Base-by-base conservation (phyloP, 23 tunicate genomes). In the Phallusia fumigata region DNA sequence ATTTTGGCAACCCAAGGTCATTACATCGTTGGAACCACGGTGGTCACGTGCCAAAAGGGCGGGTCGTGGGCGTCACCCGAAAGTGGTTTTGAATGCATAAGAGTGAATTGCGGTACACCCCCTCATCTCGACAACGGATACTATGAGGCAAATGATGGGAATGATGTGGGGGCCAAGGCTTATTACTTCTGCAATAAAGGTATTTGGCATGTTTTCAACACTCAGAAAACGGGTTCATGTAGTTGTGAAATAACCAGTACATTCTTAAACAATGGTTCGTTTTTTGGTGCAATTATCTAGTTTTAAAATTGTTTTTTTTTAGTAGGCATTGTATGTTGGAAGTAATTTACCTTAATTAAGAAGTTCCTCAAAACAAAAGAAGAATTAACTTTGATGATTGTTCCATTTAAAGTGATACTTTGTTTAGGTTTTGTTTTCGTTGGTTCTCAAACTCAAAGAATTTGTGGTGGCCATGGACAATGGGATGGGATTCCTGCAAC, bases 161-260 rank as follows among this genome's bases (percentile, higher is more conserved):
- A 31, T 13, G 50, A 40, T 21, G 35, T 35, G 12, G 80, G 80
- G 50, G 53, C 52, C 1, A 77, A 45, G 16, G 53, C 47, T 26
- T 18, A 40, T 35, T 77, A 77, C 53, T 77, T 77, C 80, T 77
- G 80, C 30, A 77, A 77, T 77, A 36, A 19, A 36, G 80, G 80
- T 77, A 74, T 30, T 3, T 30, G 2, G 35, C 13, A 21, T 12
- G 8, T 19, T 11, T 2, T 65, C 5, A 2, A 65, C 32, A 65
- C 6, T 6, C 3, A 6, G 3, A 5, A 5, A 5, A 11, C 5
- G 10, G 47, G 11, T 1, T 58, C 13, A 6, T 58, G 13, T 6
- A 18, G 58, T 18, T 13, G 58, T 51, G 15, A 13, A 18, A 13
- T 13, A 51, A 51, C 18, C 15, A 51, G 18, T 51, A 13, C 47